Evolutionary conservation across 2,888 invertebrate genomes (phyloP), one percentile per base, ranked within the genome.

Genomic region (Periphyllus acericola): DNA sequence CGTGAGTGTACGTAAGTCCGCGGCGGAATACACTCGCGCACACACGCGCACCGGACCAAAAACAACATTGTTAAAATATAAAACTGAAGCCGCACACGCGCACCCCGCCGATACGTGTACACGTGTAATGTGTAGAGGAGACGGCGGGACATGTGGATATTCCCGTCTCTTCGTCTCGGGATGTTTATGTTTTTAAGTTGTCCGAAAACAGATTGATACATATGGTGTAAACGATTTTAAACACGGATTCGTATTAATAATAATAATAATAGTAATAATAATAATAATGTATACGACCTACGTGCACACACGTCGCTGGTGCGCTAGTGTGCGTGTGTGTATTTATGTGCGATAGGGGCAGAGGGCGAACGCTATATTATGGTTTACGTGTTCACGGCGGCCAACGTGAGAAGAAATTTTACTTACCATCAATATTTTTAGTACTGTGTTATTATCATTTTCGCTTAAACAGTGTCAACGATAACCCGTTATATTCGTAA

Each of bases 31-130:
- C 46, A 29, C 29, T 21, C 55, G 60, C 46, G 66, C 14, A n/a
- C 29, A 46, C 36, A 19, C 29, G 11, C 32, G 14, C 72, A 60
- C 55, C 83, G 40, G 60, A 60, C 83, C 83, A 83, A 83, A 83
- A 83, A 83, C 83, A 83, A 83, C 83, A 83, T 83, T 83, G 83
- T 83, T 83, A 83, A 83, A n/a, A n/a, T n/a, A 83, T 83, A 83
- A 36, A 40, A 32, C 74, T 55, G 83, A 36, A 74, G 83, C 74
- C 72, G 74, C 74, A 72, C 72, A 74, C 72, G 34, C 74, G 29
- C 25, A 34, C 36, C 4, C 36, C 36, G 36, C 36, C 75, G 72
- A 34, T 34, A 34, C 36, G 21, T 21, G 19, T 21, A 55, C 21
- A 8, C 8, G 21, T 32, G 19, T 19, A 32, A 4, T 71, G 17